Evolutionary conservation across 2,888 invertebrate species (phyloP).

Genomic region (Hymenopus coronatus): DNA sequence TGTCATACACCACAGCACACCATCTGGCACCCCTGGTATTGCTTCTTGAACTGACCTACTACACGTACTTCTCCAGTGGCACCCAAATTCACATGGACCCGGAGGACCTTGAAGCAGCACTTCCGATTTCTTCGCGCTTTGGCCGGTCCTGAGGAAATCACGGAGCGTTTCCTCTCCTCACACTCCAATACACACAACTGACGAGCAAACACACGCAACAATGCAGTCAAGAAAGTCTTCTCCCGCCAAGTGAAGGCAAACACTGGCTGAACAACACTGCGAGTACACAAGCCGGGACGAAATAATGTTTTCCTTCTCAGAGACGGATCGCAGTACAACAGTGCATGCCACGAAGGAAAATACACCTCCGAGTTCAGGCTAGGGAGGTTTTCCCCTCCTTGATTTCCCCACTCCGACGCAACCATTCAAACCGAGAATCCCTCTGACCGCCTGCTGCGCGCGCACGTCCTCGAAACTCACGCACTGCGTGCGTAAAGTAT

Average conservation of each 20-base stretch:
- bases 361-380: not conserved
- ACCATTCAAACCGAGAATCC: not conserved
- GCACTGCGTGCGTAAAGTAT: not conserved
- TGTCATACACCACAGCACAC: not conserved
- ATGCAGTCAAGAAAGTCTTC: not conserved
- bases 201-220: not conserved
- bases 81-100: not conserved
- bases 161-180: not conserved
- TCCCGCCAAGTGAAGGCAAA: not conserved
- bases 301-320: not conserved
- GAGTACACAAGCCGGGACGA: not conserved
- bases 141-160: not conserved
- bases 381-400: not conserved
- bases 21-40: not conserved
- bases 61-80: not conserved
- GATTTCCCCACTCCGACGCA: not conserved
- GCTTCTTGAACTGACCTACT: not conserved
- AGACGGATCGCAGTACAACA: not conserved
- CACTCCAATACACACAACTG: not conserved
- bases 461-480: not conserved
- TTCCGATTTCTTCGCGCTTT: not conserved
- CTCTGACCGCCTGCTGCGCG: not conserved
- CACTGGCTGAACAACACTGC: not conserved
- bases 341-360: not conserved
- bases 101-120: not conserved